These are phyloP conservation scores for Galaxias olidus DNA, from an alignment of 2,797 vertebrate species.

Conservation along the genomic window DNA sequence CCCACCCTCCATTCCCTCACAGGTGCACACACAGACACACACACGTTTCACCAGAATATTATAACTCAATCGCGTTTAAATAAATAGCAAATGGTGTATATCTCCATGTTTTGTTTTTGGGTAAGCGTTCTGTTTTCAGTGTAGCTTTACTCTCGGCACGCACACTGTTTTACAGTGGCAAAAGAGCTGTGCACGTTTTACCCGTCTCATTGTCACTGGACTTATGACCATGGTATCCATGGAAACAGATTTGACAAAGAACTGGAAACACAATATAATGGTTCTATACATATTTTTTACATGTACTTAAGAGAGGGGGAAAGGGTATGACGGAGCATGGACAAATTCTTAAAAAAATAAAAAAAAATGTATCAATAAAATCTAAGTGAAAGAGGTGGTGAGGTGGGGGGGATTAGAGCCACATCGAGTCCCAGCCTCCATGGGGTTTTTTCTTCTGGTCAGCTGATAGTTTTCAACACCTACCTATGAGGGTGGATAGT, in stretches of 20 bases:
- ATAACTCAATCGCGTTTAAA: too few species aligned
- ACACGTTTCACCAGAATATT: too few species aligned
- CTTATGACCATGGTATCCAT: conserved; percentile 15
- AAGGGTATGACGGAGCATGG: too few species aligned
- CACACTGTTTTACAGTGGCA: too few species aligned
- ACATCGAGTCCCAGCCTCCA: not conserved
- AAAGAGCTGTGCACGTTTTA: too few species aligned
- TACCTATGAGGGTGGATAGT: not conserved
- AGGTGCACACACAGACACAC: conserved; percentile 1
- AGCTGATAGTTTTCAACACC: not conserved
- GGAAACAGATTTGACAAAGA: not conserved
- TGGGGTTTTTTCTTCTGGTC: not conserved
- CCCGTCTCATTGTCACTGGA: not conserved
- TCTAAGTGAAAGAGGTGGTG: too few species aligned
- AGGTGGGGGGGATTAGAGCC: too few species aligned
- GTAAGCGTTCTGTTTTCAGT: not conserved
- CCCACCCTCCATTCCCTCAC: not conserved
- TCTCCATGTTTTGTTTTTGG: not conserved
- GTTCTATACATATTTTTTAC: too few species aligned
- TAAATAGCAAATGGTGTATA: not conserved
- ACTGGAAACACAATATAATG: not conserved
- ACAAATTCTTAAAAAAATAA: too few species aligned
- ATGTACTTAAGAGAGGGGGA: too few species aligned
- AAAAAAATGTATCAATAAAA: too few species aligned
- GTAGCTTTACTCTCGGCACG: too few species aligned